Conservation (phyloP, 1,140 invertebrate species). For the Caenorhabditis latens region DNA sequence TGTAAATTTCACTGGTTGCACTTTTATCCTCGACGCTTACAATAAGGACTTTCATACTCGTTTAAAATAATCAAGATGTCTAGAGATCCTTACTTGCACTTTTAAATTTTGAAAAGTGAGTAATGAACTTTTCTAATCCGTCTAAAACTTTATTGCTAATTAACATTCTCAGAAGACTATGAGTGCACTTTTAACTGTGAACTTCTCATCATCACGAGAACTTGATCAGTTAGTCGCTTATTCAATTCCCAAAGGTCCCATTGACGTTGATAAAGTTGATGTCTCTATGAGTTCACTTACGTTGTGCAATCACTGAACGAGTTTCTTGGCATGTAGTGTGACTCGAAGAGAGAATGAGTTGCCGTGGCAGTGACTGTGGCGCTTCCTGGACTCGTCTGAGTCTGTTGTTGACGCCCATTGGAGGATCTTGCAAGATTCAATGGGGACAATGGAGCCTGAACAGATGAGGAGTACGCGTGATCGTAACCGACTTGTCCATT, state of each 20-base stretch:
- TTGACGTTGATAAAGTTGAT: background rate
- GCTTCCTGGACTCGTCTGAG: constrained; percentile 26
- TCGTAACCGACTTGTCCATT: constrained; percentile 32
- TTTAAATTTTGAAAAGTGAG: background rate
- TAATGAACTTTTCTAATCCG: background rate
- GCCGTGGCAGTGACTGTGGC: background rate
- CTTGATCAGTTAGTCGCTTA: background rate
- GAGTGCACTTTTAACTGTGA: background rate
- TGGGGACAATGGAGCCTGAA: background rate
- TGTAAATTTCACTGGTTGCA: constrained; percentile 30
- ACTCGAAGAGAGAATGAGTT: background rate
- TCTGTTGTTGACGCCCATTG: constrained; percentile 43
- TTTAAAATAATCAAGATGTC: too few relatives aligned
- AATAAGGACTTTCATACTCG: too few relatives aligned
- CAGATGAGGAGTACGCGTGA: constrained; percentile 16
- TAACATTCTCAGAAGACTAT: background rate
- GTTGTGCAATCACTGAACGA: constrained; percentile 42
- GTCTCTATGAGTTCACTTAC: background rate
- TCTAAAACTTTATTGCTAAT: background rate
- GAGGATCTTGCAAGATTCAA: background rate
- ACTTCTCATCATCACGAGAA: background rate
- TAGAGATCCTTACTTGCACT: too few relatives aligned
- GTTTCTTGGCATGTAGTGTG: background rate
- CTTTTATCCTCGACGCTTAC: too few relatives aligned
- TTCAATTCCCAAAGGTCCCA: too few relatives aligned